Evolutionary conservation across 2,797 vertebrate species (phyloP).

Genomic region (Takifugu ocellatus): DNA sequence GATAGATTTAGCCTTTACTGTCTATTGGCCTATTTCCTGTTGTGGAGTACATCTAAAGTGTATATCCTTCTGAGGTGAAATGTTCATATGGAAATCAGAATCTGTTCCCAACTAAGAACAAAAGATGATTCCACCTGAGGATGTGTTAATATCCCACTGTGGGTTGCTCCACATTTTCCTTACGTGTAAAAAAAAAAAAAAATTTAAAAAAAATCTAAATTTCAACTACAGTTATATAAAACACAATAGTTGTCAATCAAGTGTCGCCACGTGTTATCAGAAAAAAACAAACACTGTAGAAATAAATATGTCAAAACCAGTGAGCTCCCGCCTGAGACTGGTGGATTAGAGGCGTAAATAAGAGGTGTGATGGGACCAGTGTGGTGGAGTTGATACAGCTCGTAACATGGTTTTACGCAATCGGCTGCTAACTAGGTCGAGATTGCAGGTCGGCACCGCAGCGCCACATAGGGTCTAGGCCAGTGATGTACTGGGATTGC

Average conservation of each 20-base stretch:
- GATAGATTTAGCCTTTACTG: slow-evolving; percentile 14
- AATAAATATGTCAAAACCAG: too few relatives aligned
- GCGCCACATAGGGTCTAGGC: too few relatives aligned
- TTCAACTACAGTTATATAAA: neutral
- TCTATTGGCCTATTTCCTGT: slow-evolving; percentile 33
- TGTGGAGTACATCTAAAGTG: slow-evolving; percentile 30
- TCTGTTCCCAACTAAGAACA: slow-evolving; percentile 48
- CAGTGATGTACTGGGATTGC: too few relatives aligned
- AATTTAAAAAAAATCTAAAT: neutral
- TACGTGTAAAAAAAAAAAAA: slow-evolving; percentile 17
- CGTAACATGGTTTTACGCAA: too few relatives aligned
- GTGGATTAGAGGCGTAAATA: too few relatives aligned
- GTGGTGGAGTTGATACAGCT: too few relatives aligned
- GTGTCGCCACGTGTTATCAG: neutral
- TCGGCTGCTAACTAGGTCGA: too few relatives aligned
- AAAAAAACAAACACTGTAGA: too few relatives aligned
- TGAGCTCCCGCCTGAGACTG: too few relatives aligned
- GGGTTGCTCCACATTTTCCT: slow-evolving; percentile 55
- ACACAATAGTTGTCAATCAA: slow-evolving; percentile 12
- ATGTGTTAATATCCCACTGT: slow-evolving; percentile 45
- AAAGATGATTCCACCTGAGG: slow-evolving; percentile 45
- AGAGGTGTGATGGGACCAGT: too few relatives aligned
- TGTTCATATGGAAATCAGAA: slow-evolving; percentile 52
- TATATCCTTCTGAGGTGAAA: slow-evolving; percentile 25
- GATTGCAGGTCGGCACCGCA: too few relatives aligned